Evolutionary conservation across 2,113 vertebrate genomes (phyloP).

Genomic region (Myocastor coypus): DNA sequence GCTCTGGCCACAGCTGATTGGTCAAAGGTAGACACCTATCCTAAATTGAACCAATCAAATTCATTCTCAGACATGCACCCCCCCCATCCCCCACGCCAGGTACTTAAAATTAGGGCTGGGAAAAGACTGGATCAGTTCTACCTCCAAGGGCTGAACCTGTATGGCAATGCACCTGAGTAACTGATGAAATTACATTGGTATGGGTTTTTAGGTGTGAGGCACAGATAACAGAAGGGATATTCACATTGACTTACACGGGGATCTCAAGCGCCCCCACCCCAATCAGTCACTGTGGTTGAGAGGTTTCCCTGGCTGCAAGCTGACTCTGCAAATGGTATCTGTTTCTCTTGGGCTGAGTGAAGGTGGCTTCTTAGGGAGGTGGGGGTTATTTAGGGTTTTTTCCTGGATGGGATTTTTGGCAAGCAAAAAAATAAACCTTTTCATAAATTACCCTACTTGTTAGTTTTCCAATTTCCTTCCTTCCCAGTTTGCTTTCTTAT

Average conservation of each 20-base stretch:
- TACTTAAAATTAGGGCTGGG: background rate
- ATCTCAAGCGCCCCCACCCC: background rate
- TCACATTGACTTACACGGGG: background rate
- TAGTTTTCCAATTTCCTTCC: conserved; percentile 2
- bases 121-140: background rate
- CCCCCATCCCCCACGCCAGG: background rate
- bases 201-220: background rate
- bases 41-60: background rate
- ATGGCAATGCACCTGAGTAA: background rate
- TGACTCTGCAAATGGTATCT: background rate
- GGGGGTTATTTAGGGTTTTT: background rate
- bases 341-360: background rate
- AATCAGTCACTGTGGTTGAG: background rate
- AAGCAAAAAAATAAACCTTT: conserved; percentile 19
- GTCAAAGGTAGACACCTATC: background rate
- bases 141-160: background rate
- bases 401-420: background rate
- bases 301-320: background rate
- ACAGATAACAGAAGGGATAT: background rate
- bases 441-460: background rate
- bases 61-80: background rate
- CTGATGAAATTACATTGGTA: background rate
- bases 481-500: background rate
- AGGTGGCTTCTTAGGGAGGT: background rate
- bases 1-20: background rate